Evolutionary conservation across 2,113 vertebrate species (phyloP), one percentile per base, ranked within the genome.

Genomic region (Pseudorhombus dupliciocellatus): DNA sequence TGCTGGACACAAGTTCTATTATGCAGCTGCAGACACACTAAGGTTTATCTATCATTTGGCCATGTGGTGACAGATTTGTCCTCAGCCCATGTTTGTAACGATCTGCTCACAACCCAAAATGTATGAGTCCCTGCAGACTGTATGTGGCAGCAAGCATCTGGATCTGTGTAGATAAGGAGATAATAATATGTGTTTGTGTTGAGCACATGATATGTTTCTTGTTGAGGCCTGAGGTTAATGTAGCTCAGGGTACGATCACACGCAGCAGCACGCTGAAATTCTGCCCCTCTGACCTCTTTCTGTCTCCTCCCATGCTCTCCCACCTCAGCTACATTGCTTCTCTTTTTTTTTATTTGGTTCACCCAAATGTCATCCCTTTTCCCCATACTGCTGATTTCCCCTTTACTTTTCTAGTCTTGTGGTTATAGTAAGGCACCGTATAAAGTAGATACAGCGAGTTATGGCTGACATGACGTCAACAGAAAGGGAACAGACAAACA

Each of bases 251-350:
- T 21, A 18, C 18, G 40, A 44, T 44, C 40, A 44, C 40, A 44
- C 40, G 16, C 40, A 18, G 16, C 40, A 18, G 2, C n/a, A 0
- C 2, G 24, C 31, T 70, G 57, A 75, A 83, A 67, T 54, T 74
- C 40, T 44, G 40, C 40, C 40, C 15, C 40, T 42, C 40, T 42
- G 40, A 42, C 40, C 50, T 70, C 40, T 16, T 59, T 59, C 54
- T 64, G 40, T 54, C 64, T 42, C 26, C 26, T 14, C 53, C 42
- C 34, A 9, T 37, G 34, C 34, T 37, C 34, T 37, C 34, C 34
- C 34, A 37, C 34, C 34, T 37, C 34, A 10, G 25, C 57, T 24
- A 52, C 4, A 16, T 66, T 34, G 18, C 16, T 48, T 31, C 26
- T 55, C n/a, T 57, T 30, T 31, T 57, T 30, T 31, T 46, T 46